Evolutionary conservation across 1,140 invertebrate genomes (phyloP).

Genomic region (Monomorium pharaonis): DNA sequence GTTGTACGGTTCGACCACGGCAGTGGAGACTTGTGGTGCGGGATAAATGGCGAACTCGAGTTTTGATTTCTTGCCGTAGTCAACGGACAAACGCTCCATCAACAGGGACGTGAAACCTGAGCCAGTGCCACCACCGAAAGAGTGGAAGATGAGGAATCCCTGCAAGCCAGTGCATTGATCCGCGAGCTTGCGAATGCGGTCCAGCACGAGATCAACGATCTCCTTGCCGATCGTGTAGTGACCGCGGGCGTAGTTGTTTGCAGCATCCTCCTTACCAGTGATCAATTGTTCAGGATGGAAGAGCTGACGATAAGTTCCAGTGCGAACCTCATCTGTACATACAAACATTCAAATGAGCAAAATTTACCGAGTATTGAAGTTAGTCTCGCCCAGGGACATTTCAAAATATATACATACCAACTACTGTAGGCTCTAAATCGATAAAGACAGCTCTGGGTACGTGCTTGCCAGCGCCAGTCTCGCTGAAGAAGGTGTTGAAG

Average conservation of each 20-base stretch:
- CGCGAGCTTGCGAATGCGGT: conserved; percentile 67
- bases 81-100: conserved; percentile 70
- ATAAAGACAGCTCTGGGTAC: conserved; percentile 72
- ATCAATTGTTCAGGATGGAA: conserved; percentile 80
- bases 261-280: conserved; percentile 71
- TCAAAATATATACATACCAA: conserved; percentile 88
- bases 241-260: conserved; percentile 70
- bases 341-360: neutral
- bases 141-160: conserved; percentile 72
- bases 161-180: conserved; percentile 71
- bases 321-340: conserved; percentile 67
- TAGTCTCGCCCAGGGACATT: neutral
- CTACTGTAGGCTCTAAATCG: conserved; percentile 72
- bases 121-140: conserved; percentile 69
- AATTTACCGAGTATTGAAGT: neutral
- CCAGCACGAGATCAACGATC: conserved; percentile 68
- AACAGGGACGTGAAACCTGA: conserved; percentile 69
- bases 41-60: conserved; percentile 70
- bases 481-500: conserved; percentile 96
- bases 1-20: conserved; percentile 70
- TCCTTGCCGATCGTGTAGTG: conserved; percentile 72
- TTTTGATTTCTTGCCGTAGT: conserved; percentile 70
- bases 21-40: conserved; percentile 68
- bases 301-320: conserved; percentile 90
- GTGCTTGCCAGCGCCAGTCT: conserved; percentile 90